Conservation (phyloP, 2,888 invertebrate genomes). For the Oscheius sp. region DNA sequence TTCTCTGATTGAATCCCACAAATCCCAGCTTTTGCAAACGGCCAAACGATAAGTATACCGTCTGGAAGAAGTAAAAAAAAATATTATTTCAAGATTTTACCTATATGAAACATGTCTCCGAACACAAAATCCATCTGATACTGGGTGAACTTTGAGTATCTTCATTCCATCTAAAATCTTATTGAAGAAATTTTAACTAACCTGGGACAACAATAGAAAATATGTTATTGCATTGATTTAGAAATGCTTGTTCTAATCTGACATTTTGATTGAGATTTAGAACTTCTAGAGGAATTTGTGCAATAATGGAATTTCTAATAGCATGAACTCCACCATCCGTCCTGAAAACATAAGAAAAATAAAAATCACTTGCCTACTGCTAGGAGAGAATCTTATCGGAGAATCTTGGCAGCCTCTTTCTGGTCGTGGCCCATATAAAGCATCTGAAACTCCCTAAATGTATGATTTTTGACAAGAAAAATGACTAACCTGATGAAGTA, state of each 20-base stretch:
- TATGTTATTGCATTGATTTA: background rate
- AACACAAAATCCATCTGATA: constrained; percentile 60
- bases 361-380: constrained; percentile 31
- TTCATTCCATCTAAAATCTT: constrained; percentile 21
- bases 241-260: background rate
- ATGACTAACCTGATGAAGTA: constrained; percentile 42
- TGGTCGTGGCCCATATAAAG: constrained; percentile 7
- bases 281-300: constrained; percentile 33
- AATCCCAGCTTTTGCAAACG: constrained; percentile 40
- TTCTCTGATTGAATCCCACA: constrained; percentile 42
- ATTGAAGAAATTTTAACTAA: background rate
- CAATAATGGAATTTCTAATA: constrained; percentile 48
- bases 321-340: constrained; percentile 59
- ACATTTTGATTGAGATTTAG: background rate
- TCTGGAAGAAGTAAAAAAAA: constrained; percentile 34
- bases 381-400: constrained; percentile 32
- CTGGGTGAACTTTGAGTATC: constrained; percentile 52
- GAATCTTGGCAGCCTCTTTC: background rate
- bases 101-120: constrained; percentile 55
- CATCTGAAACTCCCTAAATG: constrained; percentile 16
- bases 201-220: background rate
- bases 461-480: background rate
- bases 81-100: constrained; percentile 25
- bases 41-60: constrained; percentile 61
- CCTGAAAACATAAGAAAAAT: constrained; percentile 17